Evolutionary conservation across 1,140 invertebrate species (phyloP), one percentile per base, ranked within the genome.

Genomic region (Drosophila erecta): DNA sequence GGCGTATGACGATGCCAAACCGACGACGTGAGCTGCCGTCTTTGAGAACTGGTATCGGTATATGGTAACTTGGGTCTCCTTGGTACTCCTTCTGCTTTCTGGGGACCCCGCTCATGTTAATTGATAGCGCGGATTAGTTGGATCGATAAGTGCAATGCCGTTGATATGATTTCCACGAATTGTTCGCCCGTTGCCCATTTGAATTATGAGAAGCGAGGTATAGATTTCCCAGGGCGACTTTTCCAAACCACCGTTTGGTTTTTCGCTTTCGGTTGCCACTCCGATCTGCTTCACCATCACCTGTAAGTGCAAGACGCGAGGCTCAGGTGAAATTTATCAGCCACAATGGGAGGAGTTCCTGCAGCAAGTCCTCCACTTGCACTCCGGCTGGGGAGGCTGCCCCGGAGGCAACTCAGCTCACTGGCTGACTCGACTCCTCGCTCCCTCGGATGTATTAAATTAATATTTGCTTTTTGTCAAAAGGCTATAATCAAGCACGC

Each of bases 401-500:
- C 70, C 30, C 8, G 22, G 57, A 4, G 70, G 70, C 70, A n/a
- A n/a, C n/a, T n/a, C n/a, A n/a, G 6, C 35, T 73, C 38, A 17
- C 69, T 46, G 43, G 47, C 37, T 77, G 7, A 8, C 30, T 8
- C 6, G 8, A 8, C 30, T 60, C 43, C 74, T 69, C 20, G 60
- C 55, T 61, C 61, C 77, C 61, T 59, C 27, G 64, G 59, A 62
- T 70, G 84, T 72, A 90, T 91, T 89, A 91, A 91, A 91, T 91
- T 90, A 91, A 91, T 91, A 91, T 91, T 91, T 91, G 89, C 90
- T 91, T 91, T 84, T 87, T 90, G 80, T 87, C 81, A 85, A 90
- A 81, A 90, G 76, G 66, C 80, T 91, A 91, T 91, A 91, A 91
- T 91, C 90, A 91, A 90, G 80, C 86, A 83, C 79, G 76, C 81